Conservation (phyloP, 2,113 vertebrate genomes). For the Heliornis fulica region DNA sequence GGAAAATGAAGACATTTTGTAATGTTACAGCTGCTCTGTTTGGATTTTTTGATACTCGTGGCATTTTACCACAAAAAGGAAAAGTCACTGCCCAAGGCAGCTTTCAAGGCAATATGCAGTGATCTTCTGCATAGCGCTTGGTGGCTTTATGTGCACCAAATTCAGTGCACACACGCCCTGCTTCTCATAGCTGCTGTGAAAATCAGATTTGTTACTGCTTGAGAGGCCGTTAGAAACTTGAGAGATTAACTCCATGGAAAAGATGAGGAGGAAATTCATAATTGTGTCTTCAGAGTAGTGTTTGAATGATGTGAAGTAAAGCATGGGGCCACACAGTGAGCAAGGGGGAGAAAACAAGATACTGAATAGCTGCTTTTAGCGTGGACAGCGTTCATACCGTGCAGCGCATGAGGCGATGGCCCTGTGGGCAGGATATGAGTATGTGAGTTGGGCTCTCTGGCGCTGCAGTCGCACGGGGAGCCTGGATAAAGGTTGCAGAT, state of each 20-base stretch:
- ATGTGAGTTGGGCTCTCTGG: neutral
- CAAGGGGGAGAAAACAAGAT: neutral
- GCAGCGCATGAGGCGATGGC: neutral
- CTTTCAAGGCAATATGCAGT: neutral
- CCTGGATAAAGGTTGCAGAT: neutral
- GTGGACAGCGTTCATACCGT: neutral
- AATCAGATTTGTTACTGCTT: neutral
- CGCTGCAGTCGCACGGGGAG: neutral
- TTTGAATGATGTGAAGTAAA: neutral
- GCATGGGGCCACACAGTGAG: neutral
- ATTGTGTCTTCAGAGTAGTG: neutral
- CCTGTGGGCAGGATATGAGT: rapidly evolving
- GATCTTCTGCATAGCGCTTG: neutral
- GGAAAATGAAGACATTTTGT: neutral
- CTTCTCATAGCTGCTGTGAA: neutral
- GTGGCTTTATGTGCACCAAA: neutral
- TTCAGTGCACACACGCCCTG: neutral
- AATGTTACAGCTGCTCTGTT: neutral
- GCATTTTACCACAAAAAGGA: neutral
- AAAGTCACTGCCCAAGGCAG: neutral
- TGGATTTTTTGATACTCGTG: neutral
- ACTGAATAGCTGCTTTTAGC: neutral
- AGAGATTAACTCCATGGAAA: neutral
- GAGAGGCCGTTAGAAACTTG: neutral
- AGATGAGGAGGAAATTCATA: neutral